Percentiles rank a stretch among this genome's conserved stretches.
phyloP scores from a whole-genome alignment of 2,888 invertebrate species.

The Pollenia angustigena region DNA sequence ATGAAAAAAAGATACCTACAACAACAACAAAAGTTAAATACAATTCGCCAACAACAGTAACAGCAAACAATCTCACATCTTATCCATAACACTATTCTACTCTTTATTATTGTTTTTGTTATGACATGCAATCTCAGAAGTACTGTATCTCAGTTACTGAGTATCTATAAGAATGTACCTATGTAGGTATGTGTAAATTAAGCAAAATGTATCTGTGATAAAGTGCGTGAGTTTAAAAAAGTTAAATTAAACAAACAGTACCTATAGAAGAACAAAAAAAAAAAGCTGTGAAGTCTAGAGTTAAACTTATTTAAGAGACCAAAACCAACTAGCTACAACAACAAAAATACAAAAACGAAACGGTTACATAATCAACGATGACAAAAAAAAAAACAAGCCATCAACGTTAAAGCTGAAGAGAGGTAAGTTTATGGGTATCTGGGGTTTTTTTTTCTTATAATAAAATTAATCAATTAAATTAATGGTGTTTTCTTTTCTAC shows the following conservation, averaged over 20 bases:
- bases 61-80: slow-evolving; percentile 4
- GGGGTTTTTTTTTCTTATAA: background rate
- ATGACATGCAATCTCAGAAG: slow-evolving; percentile 42
- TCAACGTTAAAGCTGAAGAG: background rate
- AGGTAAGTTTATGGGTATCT: slow-evolving; percentile 16
- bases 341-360: background rate
- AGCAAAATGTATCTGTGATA: slow-evolving; percentile 18
- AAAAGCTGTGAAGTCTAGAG: slow-evolving; percentile 6
- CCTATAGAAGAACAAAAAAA: background rate
- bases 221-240: slow-evolving; percentile 49
- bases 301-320: slow-evolving; percentile 21
- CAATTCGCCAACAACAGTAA: slow-evolving; percentile 39
- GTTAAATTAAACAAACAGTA: background rate
- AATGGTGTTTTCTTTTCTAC: too few relatives aligned
- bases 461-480: slow-evolving; percentile 43
- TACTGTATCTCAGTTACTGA: background rate
- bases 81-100: background rate
- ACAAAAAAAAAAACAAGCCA: background rate
- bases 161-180: background rate
- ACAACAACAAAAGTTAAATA: background rate
- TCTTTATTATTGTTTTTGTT: slow-evolving; percentile 7
- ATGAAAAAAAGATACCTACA: background rate
- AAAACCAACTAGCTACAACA: slow-evolving; percentile 11
- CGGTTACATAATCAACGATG: slow-evolving; percentile 27
- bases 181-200: background rate